Evolutionary conservation across 1,140 invertebrate genomes (phyloP).

Genomic region (Dendroctonus ponderosae): DNA sequence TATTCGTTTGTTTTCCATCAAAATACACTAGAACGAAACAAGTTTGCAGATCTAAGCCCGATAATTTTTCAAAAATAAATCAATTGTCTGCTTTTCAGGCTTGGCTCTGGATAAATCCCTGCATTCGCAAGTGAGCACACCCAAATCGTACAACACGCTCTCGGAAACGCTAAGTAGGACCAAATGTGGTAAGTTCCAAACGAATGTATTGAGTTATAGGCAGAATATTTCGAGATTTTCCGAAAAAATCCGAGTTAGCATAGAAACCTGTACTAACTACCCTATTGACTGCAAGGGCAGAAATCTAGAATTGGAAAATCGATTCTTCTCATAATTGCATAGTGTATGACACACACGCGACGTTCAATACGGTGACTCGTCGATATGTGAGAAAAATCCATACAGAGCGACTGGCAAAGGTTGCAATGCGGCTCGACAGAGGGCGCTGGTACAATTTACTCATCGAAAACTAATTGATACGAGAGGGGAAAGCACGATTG

Average conservation of each 20-base stretch:
- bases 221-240: neutral
- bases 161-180: conserved; percentile 43
- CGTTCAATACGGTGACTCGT: too few relatives aligned
- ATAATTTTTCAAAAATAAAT: neutral
- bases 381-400: too few relatives aligned
- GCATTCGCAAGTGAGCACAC: conserved; percentile 41
- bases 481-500: too few relatives aligned
- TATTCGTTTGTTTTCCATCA: neutral
- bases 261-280: neutral
- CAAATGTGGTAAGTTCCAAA: conserved; percentile 46
- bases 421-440: too few relatives aligned
- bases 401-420: too few relatives aligned
- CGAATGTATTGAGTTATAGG: neutral
- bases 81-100: conserved; percentile 34
- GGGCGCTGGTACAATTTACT: too few relatives aligned
- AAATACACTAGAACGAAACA: too few relatives aligned
- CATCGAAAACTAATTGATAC: too few relatives aligned
- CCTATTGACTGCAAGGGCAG: too few relatives aligned
- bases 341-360: too few relatives aligned
- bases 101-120: conserved; percentile 43
- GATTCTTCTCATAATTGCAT: too few relatives aligned
- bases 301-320: too few relatives aligned
- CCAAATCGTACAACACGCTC: conserved; percentile 46
- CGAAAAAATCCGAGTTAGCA: neutral
- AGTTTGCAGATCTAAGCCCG: neutral